A percentile compares a stretch with the other conserved stretches of the same genome.
phyloP scores from a whole-genome alignment of 1,140 invertebrate species.

The Monochamus saltuarius region DNA sequence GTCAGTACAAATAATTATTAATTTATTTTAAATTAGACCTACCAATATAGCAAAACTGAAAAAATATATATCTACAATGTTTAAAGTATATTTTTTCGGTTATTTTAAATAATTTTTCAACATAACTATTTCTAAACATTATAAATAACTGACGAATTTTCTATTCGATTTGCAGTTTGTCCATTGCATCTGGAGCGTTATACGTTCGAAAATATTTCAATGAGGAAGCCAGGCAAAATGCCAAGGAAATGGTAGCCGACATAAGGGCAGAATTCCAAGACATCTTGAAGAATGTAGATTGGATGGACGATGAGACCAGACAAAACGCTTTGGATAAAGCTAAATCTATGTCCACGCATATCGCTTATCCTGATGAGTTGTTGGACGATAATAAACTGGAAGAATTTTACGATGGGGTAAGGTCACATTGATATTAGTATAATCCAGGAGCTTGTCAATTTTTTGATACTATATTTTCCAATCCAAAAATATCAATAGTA shows the following conservation, averaged over 20 bases:
- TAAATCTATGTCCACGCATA: conserved; percentile 56
- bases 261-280: conserved; percentile 61
- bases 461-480: background rate
- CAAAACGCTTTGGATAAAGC: conserved; percentile 60
- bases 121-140: background rate
- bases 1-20: too few relatives aligned
- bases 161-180: conserved; percentile 47
- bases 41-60: too few relatives aligned
- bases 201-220: conserved; percentile 61
- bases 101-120: too few relatives aligned
- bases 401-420: conserved; percentile 51
- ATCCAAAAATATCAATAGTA: conserved; percentile 7
- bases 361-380: conserved; percentile 64
- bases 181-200: conserved; percentile 59
- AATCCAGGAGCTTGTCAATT: background rate
- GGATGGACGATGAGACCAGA: conserved; percentile 70
- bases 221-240: conserved; percentile 56
- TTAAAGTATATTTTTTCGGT: too few relatives aligned
- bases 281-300: conserved; percentile 64
- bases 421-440: conserved; percentile 5
- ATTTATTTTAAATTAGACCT: too few relatives aligned
- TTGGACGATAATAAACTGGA: conserved; percentile 58
- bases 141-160: background rate
- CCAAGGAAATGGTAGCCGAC: conserved; percentile 66
- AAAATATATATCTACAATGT: too few relatives aligned